phyloP scores from a whole-genome alignment of 2,797 vertebrate species.

The Trichosurus vulpecula region DNA sequence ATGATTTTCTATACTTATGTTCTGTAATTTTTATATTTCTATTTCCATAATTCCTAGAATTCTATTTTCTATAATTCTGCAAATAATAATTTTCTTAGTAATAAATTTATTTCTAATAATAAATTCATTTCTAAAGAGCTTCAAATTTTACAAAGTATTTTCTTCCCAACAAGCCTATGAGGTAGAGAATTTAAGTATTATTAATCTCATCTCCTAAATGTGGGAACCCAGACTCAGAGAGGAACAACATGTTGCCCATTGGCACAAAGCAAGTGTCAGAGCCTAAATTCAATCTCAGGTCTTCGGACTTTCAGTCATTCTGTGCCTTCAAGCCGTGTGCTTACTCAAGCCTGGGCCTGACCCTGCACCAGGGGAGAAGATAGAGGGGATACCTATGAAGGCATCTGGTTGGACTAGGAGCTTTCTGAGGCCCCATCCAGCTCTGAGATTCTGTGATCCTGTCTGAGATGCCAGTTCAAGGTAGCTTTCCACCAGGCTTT shows the following conservation, averaged over 20 bases:
- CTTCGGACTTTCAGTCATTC: not conserved
- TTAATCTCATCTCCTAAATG: not conserved
- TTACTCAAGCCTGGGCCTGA: not conserved
- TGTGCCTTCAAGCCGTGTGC: not conserved
- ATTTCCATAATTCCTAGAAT: too few relatives aligned
- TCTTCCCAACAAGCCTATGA: not conserved
- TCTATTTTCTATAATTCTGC: not conserved
- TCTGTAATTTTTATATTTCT: not conserved
- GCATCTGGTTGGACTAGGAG: not conserved
- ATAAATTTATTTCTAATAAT: not conserved
- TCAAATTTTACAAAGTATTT: not conserved
- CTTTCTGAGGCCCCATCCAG: not conserved
- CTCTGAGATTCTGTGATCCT: not conserved
- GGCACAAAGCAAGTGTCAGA: not conserved
- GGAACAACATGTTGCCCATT: not conserved
- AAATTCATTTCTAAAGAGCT: not conserved
- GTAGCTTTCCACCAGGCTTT: not conserved
- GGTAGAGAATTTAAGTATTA: not conserved
- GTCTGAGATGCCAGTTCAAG: not conserved
- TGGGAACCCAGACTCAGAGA: not conserved
- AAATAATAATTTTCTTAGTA: not conserved
- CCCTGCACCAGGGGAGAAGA: not conserved
- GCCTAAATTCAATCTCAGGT: not conserved
- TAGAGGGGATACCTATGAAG: not conserved
- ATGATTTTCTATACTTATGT: not conserved